Evolutionary conservation across 1,140 invertebrate species (phyloP).

Genomic region (Vanessa atalanta): DNA sequence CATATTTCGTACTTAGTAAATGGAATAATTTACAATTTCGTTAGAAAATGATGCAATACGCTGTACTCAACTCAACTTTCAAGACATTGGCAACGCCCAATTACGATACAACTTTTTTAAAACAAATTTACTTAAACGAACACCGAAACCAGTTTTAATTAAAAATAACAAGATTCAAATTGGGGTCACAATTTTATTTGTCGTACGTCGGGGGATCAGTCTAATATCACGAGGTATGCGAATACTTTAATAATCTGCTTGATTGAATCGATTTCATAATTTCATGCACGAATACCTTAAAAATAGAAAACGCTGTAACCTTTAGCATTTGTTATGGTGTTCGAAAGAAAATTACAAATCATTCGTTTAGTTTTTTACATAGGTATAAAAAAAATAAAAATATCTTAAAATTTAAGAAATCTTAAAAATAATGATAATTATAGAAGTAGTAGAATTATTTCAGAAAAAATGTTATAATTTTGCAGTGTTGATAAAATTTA

Average conservation of each 20-base stretch:
- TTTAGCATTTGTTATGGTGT: neutral
- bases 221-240: neutral
- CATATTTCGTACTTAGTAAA: neutral
- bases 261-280: slow-evolving; percentile 1
- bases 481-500: slow-evolving; percentile 14
- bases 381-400: no score
- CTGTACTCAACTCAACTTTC: slow-evolving; percentile 3
- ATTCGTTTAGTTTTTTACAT: no score
- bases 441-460: no score
- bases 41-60: slow-evolving; percentile 5
- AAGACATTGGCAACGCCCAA: neutral
- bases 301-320: slow-evolving; percentile 2
- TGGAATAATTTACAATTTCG: neutral
- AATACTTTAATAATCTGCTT: neutral
- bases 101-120: slow-evolving; percentile 9
- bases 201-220: neutral
- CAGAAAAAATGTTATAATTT: no score
- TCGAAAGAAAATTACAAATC: neutral
- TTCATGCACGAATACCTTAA: slow-evolving; percentile 1
- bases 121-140: neutral
- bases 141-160: slow-evolving; percentile 11
- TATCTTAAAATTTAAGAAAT: no score
- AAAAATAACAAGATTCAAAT: slow-evolving; percentile 11
- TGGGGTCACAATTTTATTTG: slow-evolving; percentile 5
- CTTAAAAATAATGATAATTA: no score